Evolutionary conservation across 2,888 invertebrate genomes (phyloP), one percentile per base, ranked within the genome.

Genomic region (Brenthis ino): DNA sequence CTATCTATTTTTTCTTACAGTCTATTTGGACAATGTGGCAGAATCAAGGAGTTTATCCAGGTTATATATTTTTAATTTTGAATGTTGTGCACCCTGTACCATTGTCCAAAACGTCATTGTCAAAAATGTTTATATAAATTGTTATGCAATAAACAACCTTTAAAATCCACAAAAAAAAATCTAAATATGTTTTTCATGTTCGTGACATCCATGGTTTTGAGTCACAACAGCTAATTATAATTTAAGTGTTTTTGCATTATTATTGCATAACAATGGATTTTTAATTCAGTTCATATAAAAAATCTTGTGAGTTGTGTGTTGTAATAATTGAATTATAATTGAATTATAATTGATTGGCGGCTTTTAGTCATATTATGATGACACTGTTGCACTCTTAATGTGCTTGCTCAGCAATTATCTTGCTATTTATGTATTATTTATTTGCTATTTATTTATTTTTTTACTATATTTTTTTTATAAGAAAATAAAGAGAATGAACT

Each of bases 31-130:
- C 73, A 79, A 93, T 93, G 93, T 93, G 91, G 92, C 92, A 88
- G 88, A 88, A 83, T 73, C 84, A 83, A 82, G 93, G 93, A 80
- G 87, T 91, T 8, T 90, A 89, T 81, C 93, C 93, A 48, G 93
- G 93, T 91, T 64, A 67, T 68, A 61, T 57, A 57, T 63, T 65
- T 64, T 56, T 66, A 55, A 56, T 64, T 53, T 57, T 64, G 43
- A 53, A 67, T 64, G 69, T 66, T 67, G 67, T 70, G 69, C 71
- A 72, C 65, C 57, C 64, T 65, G 53, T 68, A 50, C 58, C 57
- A 55, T 70, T 68, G 54, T 74, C 65, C 69, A 61, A 71, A 66
- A 65, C 67, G 61, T 20, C 20, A 20, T 20, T 20, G 20, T 20
- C 20, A 20, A 20, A 20, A 20, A 20, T 63, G 57, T 24, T 61